Evolutionary conservation across 64 coral and sea anemone species (phyloP).

Genomic region (Orbicella faveolata): DNA sequence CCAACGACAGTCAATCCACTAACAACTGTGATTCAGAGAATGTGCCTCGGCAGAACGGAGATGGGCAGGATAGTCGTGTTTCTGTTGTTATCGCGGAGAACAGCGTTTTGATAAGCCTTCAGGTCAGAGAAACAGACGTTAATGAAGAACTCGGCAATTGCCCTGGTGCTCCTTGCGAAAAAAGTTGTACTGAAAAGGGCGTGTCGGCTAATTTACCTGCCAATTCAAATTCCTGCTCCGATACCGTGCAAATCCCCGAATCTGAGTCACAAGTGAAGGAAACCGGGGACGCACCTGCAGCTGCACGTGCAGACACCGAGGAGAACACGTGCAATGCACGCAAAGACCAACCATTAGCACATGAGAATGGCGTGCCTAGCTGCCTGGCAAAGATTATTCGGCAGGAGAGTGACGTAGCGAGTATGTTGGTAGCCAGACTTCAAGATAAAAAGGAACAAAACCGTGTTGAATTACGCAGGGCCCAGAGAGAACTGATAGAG

Average conservation of each 20-base stretch:
- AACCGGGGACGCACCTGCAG: background rate
- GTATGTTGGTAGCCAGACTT: slow-evolving; percentile 36
- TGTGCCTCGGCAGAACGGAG: background rate
- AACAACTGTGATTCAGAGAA: background rate
- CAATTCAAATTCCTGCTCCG: slow-evolving; percentile 9
- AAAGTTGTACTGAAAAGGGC: background rate
- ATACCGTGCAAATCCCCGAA: slow-evolving; percentile 1
- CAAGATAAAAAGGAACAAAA: slow-evolving; percentile 42
- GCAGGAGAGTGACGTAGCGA: slow-evolving; percentile 23
- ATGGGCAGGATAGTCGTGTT: slow-evolving; percentile 7
- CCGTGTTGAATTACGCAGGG: slow-evolving; percentile 1
- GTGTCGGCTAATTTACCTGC: background rate
- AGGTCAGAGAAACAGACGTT: background rate
- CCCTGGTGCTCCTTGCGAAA: background rate
- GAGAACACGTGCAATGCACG: background rate
- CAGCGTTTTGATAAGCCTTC: background rate
- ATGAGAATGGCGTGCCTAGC: slow-evolving; percentile 1
- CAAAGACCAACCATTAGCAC: background rate
- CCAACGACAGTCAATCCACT: background rate
- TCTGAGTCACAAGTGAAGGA: background rate
- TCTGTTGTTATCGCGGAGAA: slow-evolving; percentile 3
- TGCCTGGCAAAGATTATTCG: slow-evolving; percentile 23
- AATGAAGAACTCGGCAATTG: background rate
- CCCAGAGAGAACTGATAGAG: background rate
- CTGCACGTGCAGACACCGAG: background rate